Evolutionary conservation across 1,140 invertebrate genomes (phyloP).

Genomic region (Pseudomyrmex flavicornis): DNA sequence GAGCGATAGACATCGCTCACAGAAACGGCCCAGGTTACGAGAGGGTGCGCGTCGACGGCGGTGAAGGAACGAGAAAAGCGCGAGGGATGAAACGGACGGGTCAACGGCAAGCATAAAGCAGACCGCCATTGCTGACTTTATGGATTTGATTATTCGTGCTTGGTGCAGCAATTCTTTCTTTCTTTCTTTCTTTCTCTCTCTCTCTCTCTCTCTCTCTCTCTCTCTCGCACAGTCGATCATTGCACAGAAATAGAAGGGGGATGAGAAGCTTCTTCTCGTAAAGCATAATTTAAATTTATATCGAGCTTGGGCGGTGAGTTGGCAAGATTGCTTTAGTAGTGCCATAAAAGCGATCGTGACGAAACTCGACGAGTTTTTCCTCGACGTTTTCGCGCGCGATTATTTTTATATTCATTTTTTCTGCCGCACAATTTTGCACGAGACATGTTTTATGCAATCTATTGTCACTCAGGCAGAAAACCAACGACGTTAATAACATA

Average conservation of each 20-base stretch:
- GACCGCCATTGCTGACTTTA: slow-evolving; percentile 68
- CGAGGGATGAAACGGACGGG: slow-evolving; percentile 5
- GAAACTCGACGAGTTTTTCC: slow-evolving; percentile 52
- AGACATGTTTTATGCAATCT: slow-evolving; percentile 33
- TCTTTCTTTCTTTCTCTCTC: not conserved
- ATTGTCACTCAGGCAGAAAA: slow-evolving; percentile 3
- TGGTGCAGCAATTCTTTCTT: slow-evolving; percentile 68
- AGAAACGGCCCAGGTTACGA: not conserved
- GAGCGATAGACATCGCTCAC: slow-evolving; percentile 44
- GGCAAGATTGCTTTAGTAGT: slow-evolving; percentile 38
- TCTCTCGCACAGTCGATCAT: slow-evolving; percentile 4
- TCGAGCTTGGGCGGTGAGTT: slow-evolving; percentile 28
- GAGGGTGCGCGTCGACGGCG: not conserved
- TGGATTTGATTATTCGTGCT: slow-evolving; percentile 72
- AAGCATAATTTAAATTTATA: slow-evolving; percentile 72
- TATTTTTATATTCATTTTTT: slow-evolving; percentile 49
- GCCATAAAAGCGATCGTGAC: slow-evolving; percentile 56
- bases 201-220: not conserved
- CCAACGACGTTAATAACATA: not conserved
- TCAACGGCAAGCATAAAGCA: slow-evolving; percentile 61
- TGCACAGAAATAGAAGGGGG: slow-evolving; percentile 1
- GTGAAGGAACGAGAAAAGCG: not conserved
- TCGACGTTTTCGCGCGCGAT: not conserved
- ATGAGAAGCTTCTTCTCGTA: not conserved
- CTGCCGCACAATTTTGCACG: slow-evolving; percentile 3